Percentiles rank a stretch among this genome's conserved stretches.
These are phyloP conservation scores for Xanthorhoe spadicearia DNA, from an alignment of 2,888 invertebrate species.

Conservation along the genomic window DNA sequence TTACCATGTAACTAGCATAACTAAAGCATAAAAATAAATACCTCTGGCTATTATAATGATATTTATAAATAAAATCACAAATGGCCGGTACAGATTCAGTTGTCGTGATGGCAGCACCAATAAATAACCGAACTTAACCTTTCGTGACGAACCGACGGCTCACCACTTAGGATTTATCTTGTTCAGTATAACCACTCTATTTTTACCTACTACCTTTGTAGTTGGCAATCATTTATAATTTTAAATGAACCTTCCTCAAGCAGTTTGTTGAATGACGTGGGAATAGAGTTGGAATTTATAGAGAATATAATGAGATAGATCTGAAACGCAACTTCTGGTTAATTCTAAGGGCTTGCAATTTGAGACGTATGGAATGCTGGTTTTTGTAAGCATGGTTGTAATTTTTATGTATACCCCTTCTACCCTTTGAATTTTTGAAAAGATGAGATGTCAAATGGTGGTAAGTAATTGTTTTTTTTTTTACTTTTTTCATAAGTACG, in stretches of 20 bases:
- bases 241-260: slow-evolving; percentile 25
- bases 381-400: neutral
- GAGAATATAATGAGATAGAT: neutral
- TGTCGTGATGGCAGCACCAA: slow-evolving; percentile 56
- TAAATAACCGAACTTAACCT: slow-evolving; percentile 64
- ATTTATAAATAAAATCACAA: slow-evolving; percentile 36
- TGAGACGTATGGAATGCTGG: neutral
- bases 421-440: too few relatives aligned
- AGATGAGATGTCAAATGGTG: too few relatives aligned
- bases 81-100: slow-evolving; percentile 50
- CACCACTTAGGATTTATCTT: slow-evolving; percentile 63
- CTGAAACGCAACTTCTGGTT: neutral
- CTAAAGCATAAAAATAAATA: neutral
- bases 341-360: neutral
- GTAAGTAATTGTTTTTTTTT: too few relatives aligned
- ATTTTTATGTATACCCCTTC: too few relatives aligned
- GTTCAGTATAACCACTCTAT: slow-evolving; percentile 47
- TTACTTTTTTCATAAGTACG: too few relatives aligned
- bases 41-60: neutral
- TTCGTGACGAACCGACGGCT: slow-evolving; percentile 61
- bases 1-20: too few relatives aligned
- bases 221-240: slow-evolving; percentile 40
- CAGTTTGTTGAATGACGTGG: slow-evolving; percentile 13
- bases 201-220: slow-evolving; percentile 52
- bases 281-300: slow-evolving; percentile 2